A percentile compares a stretch with the other conserved stretches of the same genome.
These are phyloP conservation scores for Kuschelorhynchus macadamiae DNA, from an alignment of 2,888 invertebrate genomes.

Conservation along the genomic window DNA sequence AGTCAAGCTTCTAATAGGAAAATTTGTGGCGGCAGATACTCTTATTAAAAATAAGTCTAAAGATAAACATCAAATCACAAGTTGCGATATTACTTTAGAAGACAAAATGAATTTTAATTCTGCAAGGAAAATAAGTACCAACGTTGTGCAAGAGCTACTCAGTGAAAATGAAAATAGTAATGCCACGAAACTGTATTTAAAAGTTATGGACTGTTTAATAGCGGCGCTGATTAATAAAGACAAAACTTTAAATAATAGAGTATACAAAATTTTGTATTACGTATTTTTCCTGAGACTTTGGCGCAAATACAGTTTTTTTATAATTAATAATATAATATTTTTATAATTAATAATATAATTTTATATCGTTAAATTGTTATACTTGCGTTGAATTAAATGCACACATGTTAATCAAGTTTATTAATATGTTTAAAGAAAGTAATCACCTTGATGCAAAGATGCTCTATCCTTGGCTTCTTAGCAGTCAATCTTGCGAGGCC, in stretches of 20 bases:
- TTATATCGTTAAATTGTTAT: constrained; percentile 8
- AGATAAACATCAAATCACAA: constrained; percentile 34
- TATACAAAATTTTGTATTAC: constrained; percentile 15
- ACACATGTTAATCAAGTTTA: neutral
- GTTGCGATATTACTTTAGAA: constrained; percentile 18
- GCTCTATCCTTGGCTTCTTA: constrained; percentile 20
- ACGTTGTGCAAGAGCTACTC: constrained; percentile 20
- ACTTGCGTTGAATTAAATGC: constrained; percentile 12
- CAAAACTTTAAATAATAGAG: neutral
- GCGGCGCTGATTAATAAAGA: constrained; percentile 24
- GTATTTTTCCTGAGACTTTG: constrained; percentile 16
- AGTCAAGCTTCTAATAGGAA: constrained; percentile 24
- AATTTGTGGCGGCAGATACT: constrained; percentile 9
- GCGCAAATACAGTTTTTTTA: constrained; percentile 17
- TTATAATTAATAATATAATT: constrained; percentile 15
- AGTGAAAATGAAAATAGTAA: too few relatives aligned
- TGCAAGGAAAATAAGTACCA: constrained; percentile 23
- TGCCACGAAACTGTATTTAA: constrained; percentile 35
- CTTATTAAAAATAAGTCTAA: constrained; percentile 19
- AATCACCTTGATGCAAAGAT: neutral
- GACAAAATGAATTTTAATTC: constrained; percentile 25
- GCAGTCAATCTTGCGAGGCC: constrained; percentile 46
- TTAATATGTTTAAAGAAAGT: constrained; percentile 4
- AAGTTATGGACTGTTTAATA: constrained; percentile 39
- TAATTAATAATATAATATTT: too few relatives aligned